These are phyloP conservation scores for Geopemphigus sp. DNA, from an alignment of 1,140 invertebrate genomes.

Conservation along the genomic window DNA sequence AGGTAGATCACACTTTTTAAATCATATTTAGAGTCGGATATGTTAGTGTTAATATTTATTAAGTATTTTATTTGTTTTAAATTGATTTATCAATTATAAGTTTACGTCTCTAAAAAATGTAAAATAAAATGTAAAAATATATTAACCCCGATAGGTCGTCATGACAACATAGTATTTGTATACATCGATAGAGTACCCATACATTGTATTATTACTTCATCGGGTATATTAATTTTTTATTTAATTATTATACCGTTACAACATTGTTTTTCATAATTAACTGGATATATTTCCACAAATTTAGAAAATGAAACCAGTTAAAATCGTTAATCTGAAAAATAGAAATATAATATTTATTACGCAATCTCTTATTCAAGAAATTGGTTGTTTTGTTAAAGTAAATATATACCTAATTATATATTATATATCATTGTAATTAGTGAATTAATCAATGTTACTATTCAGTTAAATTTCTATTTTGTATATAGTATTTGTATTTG, in stretches of 20 bases:
- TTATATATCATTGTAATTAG: background rate
- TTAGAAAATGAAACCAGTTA: background rate
- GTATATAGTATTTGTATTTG: slow-evolving; percentile 32
- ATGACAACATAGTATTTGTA: background rate
- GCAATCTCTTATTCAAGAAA: slow-evolving; percentile 19
- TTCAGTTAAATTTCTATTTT: background rate
- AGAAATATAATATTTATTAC: slow-evolving; percentile 22
- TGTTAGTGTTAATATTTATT: too few relatives aligned
- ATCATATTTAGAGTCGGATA: too few relatives aligned
- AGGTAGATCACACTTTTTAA: too few relatives aligned
- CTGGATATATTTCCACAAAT: background rate
- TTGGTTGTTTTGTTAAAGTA: slow-evolving; percentile 15
- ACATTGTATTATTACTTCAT: background rate
- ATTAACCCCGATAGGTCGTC: background rate
- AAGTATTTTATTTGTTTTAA: too few relatives aligned
- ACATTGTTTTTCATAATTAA: background rate
- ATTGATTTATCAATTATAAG: too few relatives aligned
- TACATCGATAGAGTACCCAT: background rate
- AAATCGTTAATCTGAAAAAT: slow-evolving; percentile 23
- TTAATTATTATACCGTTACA: background rate
- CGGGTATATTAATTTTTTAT: background rate
- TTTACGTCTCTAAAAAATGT: too few relatives aligned
- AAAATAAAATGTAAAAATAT: too few relatives aligned
- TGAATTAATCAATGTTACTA: background rate
- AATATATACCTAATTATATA: background rate